Percentiles rank a stretch among this genome's conserved stretches.
Conservation (phyloP, 2,888 invertebrate species). For the Sphaerophoria rueppellii region DNA sequence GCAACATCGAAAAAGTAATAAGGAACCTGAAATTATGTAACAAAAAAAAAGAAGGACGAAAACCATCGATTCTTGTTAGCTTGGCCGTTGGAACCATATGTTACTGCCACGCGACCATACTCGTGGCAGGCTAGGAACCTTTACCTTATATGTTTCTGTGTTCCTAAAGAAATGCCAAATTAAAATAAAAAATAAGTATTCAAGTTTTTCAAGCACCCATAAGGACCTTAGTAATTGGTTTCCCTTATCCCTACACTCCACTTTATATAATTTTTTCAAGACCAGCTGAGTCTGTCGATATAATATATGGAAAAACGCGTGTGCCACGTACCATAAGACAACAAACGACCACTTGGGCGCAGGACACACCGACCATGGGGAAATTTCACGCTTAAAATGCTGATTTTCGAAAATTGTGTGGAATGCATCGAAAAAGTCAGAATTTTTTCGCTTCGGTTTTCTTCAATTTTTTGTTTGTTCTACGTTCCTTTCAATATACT, state of each 20-base stretch:
- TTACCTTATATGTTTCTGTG: slow-evolving; percentile 44
- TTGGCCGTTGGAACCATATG: slow-evolving; percentile 61
- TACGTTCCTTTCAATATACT: background rate
- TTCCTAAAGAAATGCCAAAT: slow-evolving; percentile 32
- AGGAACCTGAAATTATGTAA: slow-evolving; percentile 13
- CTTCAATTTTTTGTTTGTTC: background rate
- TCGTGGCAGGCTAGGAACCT: slow-evolving; percentile 10
- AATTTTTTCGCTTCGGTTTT: slow-evolving; percentile 52
- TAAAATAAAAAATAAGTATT: slow-evolving; percentile 31
- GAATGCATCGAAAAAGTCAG: slow-evolving; percentile 51
- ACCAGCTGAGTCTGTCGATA: slow-evolving; percentile 38
- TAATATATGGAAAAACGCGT: slow-evolving; percentile 67
- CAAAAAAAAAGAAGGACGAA: slow-evolving; percentile 17
- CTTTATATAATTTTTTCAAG: background rate
- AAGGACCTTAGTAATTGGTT: slow-evolving; percentile 67
- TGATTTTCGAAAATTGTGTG: slow-evolving; percentile 26
- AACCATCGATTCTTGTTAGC: slow-evolving; percentile 67
- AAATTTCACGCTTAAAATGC: slow-evolving; percentile 72
- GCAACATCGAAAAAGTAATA: slow-evolving; percentile 53
- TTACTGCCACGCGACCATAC: slow-evolving; percentile 67
- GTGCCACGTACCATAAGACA: slow-evolving; percentile 58
- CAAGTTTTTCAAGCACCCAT: slow-evolving; percentile 59
- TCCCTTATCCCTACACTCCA: slow-evolving; percentile 40
- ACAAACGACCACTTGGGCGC: slow-evolving; percentile 54
- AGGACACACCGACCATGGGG: slow-evolving; percentile 50